phyloP scores from a whole-genome alignment of 2,888 invertebrate genomes.

The Andrena praecox region DNA sequence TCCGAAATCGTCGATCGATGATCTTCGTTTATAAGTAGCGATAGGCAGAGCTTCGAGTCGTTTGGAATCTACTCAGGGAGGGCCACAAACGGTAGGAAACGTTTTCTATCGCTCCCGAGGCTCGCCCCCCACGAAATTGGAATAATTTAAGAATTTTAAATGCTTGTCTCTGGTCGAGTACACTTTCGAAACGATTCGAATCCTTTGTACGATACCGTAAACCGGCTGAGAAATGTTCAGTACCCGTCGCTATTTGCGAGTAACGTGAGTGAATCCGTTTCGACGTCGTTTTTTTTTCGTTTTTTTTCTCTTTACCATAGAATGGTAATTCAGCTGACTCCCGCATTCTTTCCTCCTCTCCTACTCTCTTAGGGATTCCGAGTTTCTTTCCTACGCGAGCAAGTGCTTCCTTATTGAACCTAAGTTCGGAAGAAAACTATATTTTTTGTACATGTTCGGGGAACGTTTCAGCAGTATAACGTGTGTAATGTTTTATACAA shows the following conservation, averaged over 20 bases:
- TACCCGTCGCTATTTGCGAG: background rate
- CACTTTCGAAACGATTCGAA: constrained; percentile 4
- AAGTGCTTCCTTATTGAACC: constrained; percentile 58
- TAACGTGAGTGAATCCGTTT: constrained; percentile 5
- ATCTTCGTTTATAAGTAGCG: constrained; percentile 9
- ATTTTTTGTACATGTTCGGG: constrained; percentile 48
- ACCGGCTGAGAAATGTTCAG: background rate
- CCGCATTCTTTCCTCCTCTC: constrained; percentile 14
- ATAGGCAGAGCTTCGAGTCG: background rate
- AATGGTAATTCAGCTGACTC: background rate
- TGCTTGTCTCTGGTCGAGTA: background rate
- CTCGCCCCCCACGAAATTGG: too few species aligned
- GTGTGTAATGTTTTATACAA: constrained; percentile 53
- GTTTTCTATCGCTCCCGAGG: background rate
- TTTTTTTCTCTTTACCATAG: background rate
- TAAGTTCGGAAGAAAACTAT: constrained; percentile 51
- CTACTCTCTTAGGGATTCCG: constrained; percentile 32
- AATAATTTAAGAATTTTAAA: background rate
- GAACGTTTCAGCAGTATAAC: constrained; percentile 10
- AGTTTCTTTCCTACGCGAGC: constrained; percentile 32
- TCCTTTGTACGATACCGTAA: background rate
- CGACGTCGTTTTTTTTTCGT: constrained; percentile 8
- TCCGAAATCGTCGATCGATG: constrained; percentile 37
- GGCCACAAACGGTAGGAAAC: background rate
- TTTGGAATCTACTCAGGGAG: background rate